phyloP scores from a whole-genome alignment of 2,113 vertebrate genomes.

The Oncorhynchus tshawytscha region DNA sequence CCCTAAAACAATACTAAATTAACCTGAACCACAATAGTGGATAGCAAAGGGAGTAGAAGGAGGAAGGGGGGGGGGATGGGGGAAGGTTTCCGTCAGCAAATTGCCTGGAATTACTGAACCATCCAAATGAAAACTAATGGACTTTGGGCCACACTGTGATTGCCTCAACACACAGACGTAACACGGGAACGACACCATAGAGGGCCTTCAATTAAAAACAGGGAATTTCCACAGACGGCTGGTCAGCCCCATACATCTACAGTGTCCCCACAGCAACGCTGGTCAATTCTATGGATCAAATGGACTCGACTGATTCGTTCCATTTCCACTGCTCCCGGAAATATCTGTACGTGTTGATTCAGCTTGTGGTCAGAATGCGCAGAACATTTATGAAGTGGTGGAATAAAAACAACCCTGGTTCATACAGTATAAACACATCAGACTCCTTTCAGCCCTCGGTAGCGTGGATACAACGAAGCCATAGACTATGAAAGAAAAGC shows the following conservation, averaged over 20 bases:
- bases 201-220: conserved; percentile 69
- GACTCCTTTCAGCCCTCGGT: background rate
- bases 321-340: conserved; percentile 51
- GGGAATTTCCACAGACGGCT: conserved; percentile 66
- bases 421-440: background rate
- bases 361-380: conserved; percentile 55
- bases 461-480: background rate
- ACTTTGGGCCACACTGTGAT: conserved; percentile 66
- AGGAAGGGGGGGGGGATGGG: conserved; percentile 15
- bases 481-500: background rate
- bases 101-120: conserved; percentile 78
- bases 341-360: conserved; percentile 55
- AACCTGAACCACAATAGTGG: conserved; percentile 63
- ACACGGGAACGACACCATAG: conserved; percentile 46
- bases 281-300: conserved; percentile 61
- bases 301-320: conserved; percentile 63
- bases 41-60: conserved; percentile 30
- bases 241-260: conserved; percentile 61
- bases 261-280: conserved; percentile 25
- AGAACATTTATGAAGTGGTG: conserved; percentile 54
- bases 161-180: conserved; percentile 60
- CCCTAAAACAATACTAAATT: conserved; percentile 54
- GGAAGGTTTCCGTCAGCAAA: conserved; percentile 62
- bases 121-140: conserved; percentile 83
- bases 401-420: conserved; percentile 50